Percentiles rank a stretch among this genome's conserved stretches.
Conservation (phyloP, 2,888 invertebrate genomes). For the Nemotelus pantherinus region DNA sequence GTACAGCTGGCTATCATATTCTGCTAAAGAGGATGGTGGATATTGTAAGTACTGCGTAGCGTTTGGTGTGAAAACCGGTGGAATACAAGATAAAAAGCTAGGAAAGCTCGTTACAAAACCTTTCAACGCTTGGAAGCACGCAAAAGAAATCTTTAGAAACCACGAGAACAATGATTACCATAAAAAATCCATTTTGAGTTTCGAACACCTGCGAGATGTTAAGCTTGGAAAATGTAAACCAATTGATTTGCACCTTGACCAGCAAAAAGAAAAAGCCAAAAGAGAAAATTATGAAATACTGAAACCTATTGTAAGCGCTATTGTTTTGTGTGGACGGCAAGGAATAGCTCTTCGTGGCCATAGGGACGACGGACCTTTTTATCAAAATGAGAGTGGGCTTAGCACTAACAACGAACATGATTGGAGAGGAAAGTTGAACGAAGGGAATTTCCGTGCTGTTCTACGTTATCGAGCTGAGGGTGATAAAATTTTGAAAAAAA, state of each 20-base stretch:
- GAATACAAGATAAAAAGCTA: neutral
- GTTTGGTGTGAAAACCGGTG: neutral
- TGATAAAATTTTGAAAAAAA: too few relatives aligned
- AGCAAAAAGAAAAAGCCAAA: neutral
- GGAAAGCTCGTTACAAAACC: neutral
- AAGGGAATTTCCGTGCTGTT: too few relatives aligned
- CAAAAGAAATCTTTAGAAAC: neutral
- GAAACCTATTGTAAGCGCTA: neutral
- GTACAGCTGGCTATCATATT: neutral
- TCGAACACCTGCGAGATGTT: neutral
- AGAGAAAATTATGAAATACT: neutral
- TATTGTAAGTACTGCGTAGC: neutral
- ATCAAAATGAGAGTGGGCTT: neutral
- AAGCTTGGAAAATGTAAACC: neutral
- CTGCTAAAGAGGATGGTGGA: neutral
- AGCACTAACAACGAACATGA: too few relatives aligned
- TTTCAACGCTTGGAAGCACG: neutral
- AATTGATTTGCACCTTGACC: neutral
- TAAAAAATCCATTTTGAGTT: neutral
- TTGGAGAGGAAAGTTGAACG: too few relatives aligned
- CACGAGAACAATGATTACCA: neutral
- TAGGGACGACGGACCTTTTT: neutral
- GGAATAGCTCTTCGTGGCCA: neutral
- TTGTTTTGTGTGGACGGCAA: neutral
- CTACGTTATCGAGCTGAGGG: too few relatives aligned